Conservation (phyloP, 1,140 invertebrate species). For the Drosophila auraria region DNA sequence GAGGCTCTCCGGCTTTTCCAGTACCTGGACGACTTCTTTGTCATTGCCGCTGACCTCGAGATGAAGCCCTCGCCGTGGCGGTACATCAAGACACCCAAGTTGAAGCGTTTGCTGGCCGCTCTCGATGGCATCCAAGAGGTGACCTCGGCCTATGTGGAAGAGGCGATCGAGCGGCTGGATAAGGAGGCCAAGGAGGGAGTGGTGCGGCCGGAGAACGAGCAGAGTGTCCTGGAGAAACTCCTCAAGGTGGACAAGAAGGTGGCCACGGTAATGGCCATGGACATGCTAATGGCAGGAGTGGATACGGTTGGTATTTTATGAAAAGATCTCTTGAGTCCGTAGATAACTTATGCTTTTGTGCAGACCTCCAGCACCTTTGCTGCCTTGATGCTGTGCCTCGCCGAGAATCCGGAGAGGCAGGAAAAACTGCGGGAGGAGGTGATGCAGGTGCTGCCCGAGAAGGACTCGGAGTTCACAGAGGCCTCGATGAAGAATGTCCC, state of each 20-base stretch:
- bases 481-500: conserved; percentile 86
- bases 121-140: conserved; percentile 73
- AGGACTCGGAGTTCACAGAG: conserved; percentile 86
- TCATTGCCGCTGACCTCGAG: conserved; percentile 87
- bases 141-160: conserved; percentile 59
- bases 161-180: conserved; percentile 65
- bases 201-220: conserved; percentile 54
- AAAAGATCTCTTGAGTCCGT: no score
- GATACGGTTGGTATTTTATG: conserved; percentile 69
- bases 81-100: conserved; percentile 86
- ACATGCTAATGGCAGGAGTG: conserved; percentile 83
- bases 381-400: conserved; percentile 85
- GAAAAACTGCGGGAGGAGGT: conserved; percentile 90
- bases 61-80: conserved; percentile 88
- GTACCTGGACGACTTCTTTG: conserved; percentile 88
- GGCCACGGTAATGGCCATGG: conserved; percentile 85
- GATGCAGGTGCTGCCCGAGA: conserved; percentile 85
- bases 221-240: conserved; percentile 84
- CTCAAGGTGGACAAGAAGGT: conserved; percentile 85
- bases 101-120: conserved; percentile 86
- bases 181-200: conserved; percentile 55
- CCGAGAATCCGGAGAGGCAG: conserved; percentile 91
- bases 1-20: conserved; percentile 87
- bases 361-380: conserved; percentile 62
- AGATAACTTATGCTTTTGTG: not conserved